phyloP scores from a whole-genome alignment of 2,888 invertebrate species.

The Callinectes sapidus region DNA sequence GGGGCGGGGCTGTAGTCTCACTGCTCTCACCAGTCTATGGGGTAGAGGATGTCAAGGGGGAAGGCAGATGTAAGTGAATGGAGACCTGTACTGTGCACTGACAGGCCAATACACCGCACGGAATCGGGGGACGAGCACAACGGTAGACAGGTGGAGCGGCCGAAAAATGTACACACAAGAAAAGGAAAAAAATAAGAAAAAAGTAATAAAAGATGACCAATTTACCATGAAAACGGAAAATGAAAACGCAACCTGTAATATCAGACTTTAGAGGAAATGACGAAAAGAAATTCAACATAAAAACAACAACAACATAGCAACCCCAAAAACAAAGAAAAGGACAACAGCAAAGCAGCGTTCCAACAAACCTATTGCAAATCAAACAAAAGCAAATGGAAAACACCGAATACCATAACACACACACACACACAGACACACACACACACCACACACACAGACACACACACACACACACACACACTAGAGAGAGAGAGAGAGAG shows the following conservation, averaged over 20 bases:
- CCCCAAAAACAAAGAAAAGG: background rate
- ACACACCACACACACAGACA: background rate
- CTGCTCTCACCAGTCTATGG: background rate
- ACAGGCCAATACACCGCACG: background rate
- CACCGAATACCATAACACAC: background rate
- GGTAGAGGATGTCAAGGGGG: background rate
- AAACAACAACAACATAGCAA: background rate
- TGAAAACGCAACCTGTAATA: background rate
- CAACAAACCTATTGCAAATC: background rate
- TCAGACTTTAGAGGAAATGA: background rate
- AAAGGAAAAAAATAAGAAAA: background rate
- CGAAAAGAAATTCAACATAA: background rate
- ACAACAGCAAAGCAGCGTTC: background rate
- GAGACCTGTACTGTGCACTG: background rate
- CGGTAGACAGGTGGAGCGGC: background rate
- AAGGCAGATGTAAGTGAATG: background rate
- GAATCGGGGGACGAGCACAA: background rate
- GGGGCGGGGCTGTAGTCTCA: background rate
- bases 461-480: conserved; percentile 1
- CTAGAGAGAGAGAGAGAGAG: too few species aligned
- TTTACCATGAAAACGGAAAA: background rate
- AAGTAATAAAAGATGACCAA: background rate
- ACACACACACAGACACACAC: too few species aligned
- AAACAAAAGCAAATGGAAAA: background rate
- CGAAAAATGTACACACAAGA: background rate